These are phyloP conservation scores for Girardinus metallicus DNA, from an alignment of 2,797 vertebrate genomes.

Conservation along the genomic window DNA sequence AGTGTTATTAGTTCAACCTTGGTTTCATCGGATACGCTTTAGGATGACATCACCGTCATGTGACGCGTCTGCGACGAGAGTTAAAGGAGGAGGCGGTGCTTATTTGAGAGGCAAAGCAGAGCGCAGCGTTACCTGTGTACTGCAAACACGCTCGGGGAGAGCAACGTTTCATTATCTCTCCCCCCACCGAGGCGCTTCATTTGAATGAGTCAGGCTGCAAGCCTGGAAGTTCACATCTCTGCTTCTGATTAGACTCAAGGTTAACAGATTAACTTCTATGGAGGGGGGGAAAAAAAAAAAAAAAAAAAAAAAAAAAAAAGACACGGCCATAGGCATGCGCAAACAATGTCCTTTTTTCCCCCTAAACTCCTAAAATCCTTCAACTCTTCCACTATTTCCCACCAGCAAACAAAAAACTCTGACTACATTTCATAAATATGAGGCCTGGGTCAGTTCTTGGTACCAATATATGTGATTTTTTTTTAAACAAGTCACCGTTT, in stretches of 20 bases:
- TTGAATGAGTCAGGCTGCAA: background rate
- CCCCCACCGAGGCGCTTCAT: slow-evolving; percentile 28
- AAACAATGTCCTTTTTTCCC: slow-evolving; percentile 28
- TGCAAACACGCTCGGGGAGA: slow-evolving; percentile 42
- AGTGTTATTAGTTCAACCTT: slow-evolving; percentile 28
- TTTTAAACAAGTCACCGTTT: background rate
- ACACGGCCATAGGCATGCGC: background rate
- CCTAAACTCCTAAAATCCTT: slow-evolving; percentile 40
- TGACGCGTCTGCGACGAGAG: slow-evolving; percentile 41
- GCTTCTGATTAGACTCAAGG: slow-evolving; percentile 33
- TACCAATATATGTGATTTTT: background rate
- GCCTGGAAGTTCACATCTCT: slow-evolving; percentile 3
- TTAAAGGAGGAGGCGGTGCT: slow-evolving; percentile 33
- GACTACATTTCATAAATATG: slow-evolving; percentile 37
- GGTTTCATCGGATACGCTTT: slow-evolving; percentile 34
- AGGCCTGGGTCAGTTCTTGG: background rate
- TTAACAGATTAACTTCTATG: slow-evolving; percentile 21
- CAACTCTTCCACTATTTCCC: slow-evolving; percentile 20
- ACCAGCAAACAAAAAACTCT: slow-evolving; percentile 44
- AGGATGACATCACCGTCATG: slow-evolving; percentile 65
- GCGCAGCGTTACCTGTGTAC: slow-evolving; percentile 44
- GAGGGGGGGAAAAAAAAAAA: too few species aligned
- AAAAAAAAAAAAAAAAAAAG: slow-evolving; percentile 12
- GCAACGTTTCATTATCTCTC: slow-evolving; percentile 9
- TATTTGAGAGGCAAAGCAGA: slow-evolving; percentile 76